phyloP scores from a whole-genome alignment of 2,888 invertebrate species.

The Pterobdella sp. region DNA sequence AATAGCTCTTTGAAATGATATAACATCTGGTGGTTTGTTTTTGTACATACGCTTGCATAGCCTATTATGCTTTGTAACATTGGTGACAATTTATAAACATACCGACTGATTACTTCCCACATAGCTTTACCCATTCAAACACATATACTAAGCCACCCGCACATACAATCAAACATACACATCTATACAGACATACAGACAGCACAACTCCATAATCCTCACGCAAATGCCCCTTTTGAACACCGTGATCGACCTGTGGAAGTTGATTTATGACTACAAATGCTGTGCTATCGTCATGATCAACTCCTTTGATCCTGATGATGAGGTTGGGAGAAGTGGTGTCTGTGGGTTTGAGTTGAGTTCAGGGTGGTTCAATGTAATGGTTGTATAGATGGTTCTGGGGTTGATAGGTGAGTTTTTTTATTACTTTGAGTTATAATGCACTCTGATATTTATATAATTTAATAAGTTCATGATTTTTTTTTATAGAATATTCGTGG shows the following conservation, averaged over 20 bases:
- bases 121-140: no score
- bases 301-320: slow-evolving; percentile 41
- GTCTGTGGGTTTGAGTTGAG: neutral
- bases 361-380: neutral
- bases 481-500: no score
- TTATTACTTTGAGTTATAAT: no score
- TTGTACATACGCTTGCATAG: no score
- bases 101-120: no score
- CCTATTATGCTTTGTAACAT: no score
- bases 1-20: no score
- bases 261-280: slow-evolving; percentile 48
- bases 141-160: neutral
- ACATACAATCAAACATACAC: neutral
- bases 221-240: slow-evolving; percentile 52
- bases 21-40: no score
- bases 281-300: slow-evolving; percentile 49
- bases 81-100: no score
- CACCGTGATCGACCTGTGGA: slow-evolving; percentile 52
- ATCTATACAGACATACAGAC: slow-evolving; percentile 37
- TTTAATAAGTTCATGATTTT: no score
- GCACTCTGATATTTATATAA: no score
- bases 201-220: slow-evolving; percentile 47
- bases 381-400: neutral
- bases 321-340: slow-evolving; percentile 18
- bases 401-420: neutral